Conservation (phyloP, 2,888 invertebrate species). For the Ophion ventricosus region DNA sequence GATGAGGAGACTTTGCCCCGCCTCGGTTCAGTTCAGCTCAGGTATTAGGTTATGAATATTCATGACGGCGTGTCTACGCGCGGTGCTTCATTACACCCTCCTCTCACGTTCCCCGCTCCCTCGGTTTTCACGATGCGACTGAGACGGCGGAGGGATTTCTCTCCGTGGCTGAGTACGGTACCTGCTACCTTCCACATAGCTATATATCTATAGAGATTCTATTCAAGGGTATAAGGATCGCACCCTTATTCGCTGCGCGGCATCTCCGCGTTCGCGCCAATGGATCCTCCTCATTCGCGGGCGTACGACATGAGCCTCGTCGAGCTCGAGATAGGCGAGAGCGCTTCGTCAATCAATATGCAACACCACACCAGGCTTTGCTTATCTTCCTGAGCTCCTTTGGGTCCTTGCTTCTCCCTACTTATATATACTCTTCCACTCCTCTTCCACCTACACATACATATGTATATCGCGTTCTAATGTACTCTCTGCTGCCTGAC, state of each 20-base stretch:
- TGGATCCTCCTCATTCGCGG: conserved; percentile 65
- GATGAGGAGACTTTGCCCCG: conserved; percentile 79
- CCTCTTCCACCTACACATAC: background rate
- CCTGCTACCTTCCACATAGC: conserved; percentile 33
- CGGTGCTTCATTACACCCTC: conserved; percentile 83
- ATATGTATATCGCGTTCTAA: conserved; percentile 42
- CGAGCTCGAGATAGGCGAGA: conserved; percentile 55
- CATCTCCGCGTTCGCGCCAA: conserved; percentile 63
- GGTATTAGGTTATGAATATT: conserved; percentile 84
- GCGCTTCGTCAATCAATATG: conserved; percentile 82
- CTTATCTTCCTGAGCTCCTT: conserved; percentile 77
- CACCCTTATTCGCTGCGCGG: conserved; percentile 62
- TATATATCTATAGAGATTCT: conserved; percentile 19
- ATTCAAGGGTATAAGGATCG: conserved; percentile 28
- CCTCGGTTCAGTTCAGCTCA: conserved; percentile 81
- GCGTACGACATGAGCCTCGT: conserved; percentile 58
- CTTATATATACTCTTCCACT: conserved; percentile 32
- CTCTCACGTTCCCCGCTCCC: conserved; percentile 67
- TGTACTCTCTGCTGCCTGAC: conserved; percentile 30
- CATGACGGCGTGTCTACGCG: conserved; percentile 83
- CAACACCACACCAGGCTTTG: conserved; percentile 81
- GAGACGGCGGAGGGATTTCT: conserved; percentile 53
- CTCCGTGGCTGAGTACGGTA: conserved; percentile 35
- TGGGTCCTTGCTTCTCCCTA: conserved; percentile 52
- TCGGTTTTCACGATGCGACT: conserved; percentile 52